A percentile compares a stretch with the other conserved stretches of the same genome.
Evolutionary conservation across 2,888 invertebrate genomes (phyloP).

Genomic region (Drosophila peninsularis): DNA sequence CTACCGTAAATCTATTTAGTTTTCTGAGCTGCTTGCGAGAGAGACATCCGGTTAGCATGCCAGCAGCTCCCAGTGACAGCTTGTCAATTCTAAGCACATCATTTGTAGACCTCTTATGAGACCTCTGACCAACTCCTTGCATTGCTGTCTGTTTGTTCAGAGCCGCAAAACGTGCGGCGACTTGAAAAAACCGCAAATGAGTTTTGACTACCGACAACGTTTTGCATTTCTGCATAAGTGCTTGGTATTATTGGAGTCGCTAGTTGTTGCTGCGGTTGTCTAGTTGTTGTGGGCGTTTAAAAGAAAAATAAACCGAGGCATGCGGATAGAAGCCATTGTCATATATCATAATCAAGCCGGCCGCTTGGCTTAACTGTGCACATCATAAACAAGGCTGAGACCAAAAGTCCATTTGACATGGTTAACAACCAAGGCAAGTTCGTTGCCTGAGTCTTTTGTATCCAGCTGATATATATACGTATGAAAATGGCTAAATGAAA

Average conservation of each 20-base stretch:
- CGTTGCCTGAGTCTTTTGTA: constrained; percentile 70
- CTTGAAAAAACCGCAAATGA: constrained; percentile 76
- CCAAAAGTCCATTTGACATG: constrained; percentile 44
- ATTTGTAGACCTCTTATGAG: constrained; percentile 41
- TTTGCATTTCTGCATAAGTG: constrained; percentile 70
- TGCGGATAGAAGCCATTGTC: constrained; percentile 49
- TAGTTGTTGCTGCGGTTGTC: constrained; percentile 20
- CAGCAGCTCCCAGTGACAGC: constrained; percentile 56
- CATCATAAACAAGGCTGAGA: constrained; percentile 56
- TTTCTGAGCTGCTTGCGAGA: constrained; percentile 28
- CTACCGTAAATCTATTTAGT: constrained; percentile 33
- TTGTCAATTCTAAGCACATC: constrained; percentile 79
- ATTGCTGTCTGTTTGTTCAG: constrained; percentile 53
- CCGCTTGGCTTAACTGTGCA: constrained; percentile 50
- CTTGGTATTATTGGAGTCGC: constrained; percentile 35
- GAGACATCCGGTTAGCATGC: constrained; percentile 71
- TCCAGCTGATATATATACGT: constrained; percentile 19
- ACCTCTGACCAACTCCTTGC: constrained; percentile 51
- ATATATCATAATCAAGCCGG: constrained; percentile 72
- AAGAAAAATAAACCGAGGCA: constrained; percentile 4
- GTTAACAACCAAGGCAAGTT: constrained; percentile 62
- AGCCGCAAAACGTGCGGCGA: constrained; percentile 76
- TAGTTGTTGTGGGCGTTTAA: constrained; percentile 47
- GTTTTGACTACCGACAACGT: constrained; percentile 61
- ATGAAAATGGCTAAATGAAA: constrained; percentile 3